phyloP scores from a whole-genome alignment of 2,797 vertebrate genomes.

The Anguilla obscura region DNA sequence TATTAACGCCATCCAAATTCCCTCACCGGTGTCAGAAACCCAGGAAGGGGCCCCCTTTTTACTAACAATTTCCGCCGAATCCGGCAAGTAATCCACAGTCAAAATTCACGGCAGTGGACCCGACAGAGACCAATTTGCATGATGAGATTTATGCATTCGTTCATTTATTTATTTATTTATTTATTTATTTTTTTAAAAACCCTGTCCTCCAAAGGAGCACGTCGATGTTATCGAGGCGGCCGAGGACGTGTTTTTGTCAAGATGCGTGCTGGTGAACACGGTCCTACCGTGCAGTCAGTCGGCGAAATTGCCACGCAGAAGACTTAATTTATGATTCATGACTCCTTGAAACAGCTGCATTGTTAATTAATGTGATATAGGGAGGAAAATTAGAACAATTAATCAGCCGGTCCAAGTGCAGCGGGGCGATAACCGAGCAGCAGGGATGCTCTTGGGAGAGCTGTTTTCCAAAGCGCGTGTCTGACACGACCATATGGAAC shows the following conservation, averaged over 20 bases:
- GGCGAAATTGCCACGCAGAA: background rate
- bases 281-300: background rate
- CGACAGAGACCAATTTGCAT: constrained; percentile 54
- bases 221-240: background rate
- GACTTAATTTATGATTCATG: constrained; percentile 25
- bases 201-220: constrained; percentile 50
- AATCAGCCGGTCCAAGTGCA: constrained; percentile 21
- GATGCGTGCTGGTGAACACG: background rate
- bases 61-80: constrained; percentile 51
- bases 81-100: constrained; percentile 19
- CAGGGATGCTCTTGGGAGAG: constrained; percentile 19
- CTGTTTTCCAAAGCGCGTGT: background rate
- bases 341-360: constrained; percentile 28
- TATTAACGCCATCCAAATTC: constrained; percentile 68
- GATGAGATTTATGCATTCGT: constrained; percentile 48
- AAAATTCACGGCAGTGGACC: constrained; percentile 48
- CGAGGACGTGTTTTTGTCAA: background rate
- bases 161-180: background rate
- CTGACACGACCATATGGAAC: background rate
- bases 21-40: constrained; percentile 62
- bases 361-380: constrained; percentile 30
- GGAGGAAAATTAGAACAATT: constrained; percentile 32
- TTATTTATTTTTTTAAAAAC: constrained; percentile 44
- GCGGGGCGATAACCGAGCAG: constrained; percentile 23
- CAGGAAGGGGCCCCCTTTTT: constrained; percentile 64